phyloP scores from a whole-genome alignment of 2,888 invertebrate species.

The Cylindroiulus punctatus region DNA sequence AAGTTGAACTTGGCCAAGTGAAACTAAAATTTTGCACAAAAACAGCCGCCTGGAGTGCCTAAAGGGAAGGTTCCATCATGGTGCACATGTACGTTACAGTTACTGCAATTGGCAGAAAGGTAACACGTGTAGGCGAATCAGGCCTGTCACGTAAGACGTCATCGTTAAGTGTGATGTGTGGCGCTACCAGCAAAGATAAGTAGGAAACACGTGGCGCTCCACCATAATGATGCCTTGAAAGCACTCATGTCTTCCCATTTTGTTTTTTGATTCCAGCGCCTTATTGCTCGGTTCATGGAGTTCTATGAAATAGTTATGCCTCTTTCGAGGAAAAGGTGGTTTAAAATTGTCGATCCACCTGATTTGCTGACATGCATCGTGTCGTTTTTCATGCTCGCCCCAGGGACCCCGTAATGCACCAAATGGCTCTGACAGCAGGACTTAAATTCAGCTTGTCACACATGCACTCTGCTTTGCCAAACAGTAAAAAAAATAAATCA shows the following conservation, averaged over 20 bases:
- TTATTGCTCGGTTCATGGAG: not conserved
- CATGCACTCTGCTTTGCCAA: too few relatives aligned
- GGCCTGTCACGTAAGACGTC: not conserved
- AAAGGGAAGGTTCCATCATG: too few relatives aligned
- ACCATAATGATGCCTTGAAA: not conserved
- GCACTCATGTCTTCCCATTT: not conserved
- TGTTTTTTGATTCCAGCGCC: not conserved
- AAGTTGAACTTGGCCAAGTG: too few relatives aligned
- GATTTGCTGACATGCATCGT: not conserved
- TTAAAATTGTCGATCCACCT: constrained; percentile 5
- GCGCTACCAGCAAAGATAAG: not conserved
- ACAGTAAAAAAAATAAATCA: constrained; percentile 22
- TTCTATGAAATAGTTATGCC: not conserved
- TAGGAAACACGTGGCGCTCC: not conserved
- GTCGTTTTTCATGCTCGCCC: constrained; percentile 16
- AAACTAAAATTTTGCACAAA: too few relatives aligned
- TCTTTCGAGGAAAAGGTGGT: not conserved
- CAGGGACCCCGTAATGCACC: constrained; percentile 16
- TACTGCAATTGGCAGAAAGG: not conserved
- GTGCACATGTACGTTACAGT: too few relatives aligned
- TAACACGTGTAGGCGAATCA: not conserved
- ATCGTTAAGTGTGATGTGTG: too few relatives aligned
- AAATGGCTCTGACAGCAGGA: constrained; percentile 27
- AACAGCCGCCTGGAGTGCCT: too few relatives aligned
- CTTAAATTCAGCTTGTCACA: constrained; percentile 33